A percentile compares a stretch with the other conserved stretches of the same genome.
Evolutionary conservation across 53 echinoderm and acorn worm genomes (phyloP).

Genomic region (Holothuria leucospilota): DNA sequence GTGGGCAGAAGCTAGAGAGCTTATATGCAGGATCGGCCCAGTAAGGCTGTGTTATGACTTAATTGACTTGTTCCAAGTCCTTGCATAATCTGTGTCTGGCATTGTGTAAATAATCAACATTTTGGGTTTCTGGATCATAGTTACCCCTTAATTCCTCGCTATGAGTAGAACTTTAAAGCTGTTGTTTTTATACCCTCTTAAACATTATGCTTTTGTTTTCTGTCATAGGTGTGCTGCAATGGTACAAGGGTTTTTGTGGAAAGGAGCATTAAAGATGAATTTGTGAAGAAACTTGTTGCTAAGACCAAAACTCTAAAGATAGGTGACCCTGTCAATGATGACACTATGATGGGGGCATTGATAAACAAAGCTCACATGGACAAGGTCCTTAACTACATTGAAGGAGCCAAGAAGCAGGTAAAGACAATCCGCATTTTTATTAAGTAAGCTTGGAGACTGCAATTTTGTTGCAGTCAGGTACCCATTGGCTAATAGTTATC

Average conservation of each 20-base stretch:
- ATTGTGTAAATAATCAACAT: background rate
- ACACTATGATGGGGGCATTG: slow-evolving; percentile 85
- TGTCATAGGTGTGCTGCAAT: slow-evolving; percentile 88
- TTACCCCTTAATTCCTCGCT: background rate
- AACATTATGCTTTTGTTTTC: background rate
- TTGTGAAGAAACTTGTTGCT: slow-evolving; percentile 74
- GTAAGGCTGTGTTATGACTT: too few relatives aligned
- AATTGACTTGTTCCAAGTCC: background rate
- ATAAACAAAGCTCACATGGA: slow-evolving; percentile 84
- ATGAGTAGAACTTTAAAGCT: background rate
- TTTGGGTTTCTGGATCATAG: too few relatives aligned
- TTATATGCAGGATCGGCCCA: too few relatives aligned
- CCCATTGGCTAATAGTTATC: too few relatives aligned
- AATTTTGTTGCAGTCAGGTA: too few relatives aligned
- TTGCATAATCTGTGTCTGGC: background rate
- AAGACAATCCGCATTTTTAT: too few relatives aligned
- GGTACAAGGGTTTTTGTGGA: slow-evolving; percentile 94
- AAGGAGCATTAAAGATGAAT: slow-evolving; percentile 79
- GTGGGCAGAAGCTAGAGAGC: too few relatives aligned
- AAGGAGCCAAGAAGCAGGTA: slow-evolving; percentile 94
- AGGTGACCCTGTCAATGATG: slow-evolving; percentile 80
- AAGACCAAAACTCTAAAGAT: slow-evolving; percentile 81
- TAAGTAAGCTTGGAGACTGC: too few relatives aligned
- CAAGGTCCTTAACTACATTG: slow-evolving; percentile 81
- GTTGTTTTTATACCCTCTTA: background rate